phyloP scores from a whole-genome alignment of 2,888 invertebrate genomes.

The Formica aserva region DNA sequence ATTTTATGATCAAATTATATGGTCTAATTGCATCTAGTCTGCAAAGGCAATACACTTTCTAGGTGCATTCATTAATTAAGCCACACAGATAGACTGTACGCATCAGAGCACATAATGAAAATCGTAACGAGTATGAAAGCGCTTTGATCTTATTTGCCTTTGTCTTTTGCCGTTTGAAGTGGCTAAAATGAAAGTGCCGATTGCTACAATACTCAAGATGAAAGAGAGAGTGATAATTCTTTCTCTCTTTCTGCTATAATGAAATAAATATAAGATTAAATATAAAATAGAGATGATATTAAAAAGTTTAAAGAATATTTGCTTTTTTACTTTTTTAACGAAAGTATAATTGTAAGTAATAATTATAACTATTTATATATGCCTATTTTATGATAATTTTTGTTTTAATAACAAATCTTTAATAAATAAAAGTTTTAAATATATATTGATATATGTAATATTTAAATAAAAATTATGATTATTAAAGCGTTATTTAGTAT shows the following conservation, averaged over 20 bases:
- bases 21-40: not conserved
- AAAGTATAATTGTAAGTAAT: not conserved
- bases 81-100: constrained; percentile 19
- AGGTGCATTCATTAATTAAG: constrained; percentile 23
- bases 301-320: not conserved
- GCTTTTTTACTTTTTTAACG: not conserved
- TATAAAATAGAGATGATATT: constrained; percentile 6
- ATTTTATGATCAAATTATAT: not conserved
- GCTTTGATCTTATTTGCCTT: constrained; percentile 50
- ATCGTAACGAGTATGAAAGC: constrained; percentile 45
- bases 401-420: not conserved
- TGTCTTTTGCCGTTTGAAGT: constrained; percentile 25
- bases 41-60: not conserved
- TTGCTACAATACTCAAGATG: constrained; percentile 11
- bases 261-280: constrained; percentile 13
- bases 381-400: not conserved
- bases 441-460: not conserved
- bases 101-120: constrained; percentile 49
- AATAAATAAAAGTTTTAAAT: not conserved
- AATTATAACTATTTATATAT: not conserved
- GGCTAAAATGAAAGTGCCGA: constrained; percentile 38
- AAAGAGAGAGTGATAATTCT: not conserved
- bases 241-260: not conserved
- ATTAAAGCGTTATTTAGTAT: not conserved
- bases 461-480: not conserved